These are phyloP conservation scores for Gallinago nigripennis DNA, from an alignment of 2,797 vertebrate genomes.

Conservation along the genomic window DNA sequence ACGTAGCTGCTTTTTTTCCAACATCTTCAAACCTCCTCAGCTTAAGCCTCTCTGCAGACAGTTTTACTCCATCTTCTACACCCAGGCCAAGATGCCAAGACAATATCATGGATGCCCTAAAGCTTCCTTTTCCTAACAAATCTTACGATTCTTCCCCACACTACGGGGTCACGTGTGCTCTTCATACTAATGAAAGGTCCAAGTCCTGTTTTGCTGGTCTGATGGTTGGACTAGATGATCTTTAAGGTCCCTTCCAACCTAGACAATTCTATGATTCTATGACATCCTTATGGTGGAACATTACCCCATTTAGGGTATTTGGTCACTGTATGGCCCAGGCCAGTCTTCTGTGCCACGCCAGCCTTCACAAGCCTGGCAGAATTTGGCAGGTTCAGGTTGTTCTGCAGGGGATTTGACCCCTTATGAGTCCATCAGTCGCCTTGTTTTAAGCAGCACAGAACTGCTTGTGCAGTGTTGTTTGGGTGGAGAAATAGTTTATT, in stretches of 20 bases:
- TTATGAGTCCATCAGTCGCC: neutral
- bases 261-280: too few species aligned
- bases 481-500: slow-evolving; percentile 7
- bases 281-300: fast-evolving
- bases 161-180: fast-evolving
- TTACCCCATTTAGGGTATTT: fast-evolving
- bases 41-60: neutral
- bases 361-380: neutral
- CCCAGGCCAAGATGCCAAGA: neutral
- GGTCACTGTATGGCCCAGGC: fast-evolving
- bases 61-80: neutral
- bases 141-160: fast-evolving
- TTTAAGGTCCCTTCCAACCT: too few species aligned
- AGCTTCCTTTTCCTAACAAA: neutral
- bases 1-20: neutral
- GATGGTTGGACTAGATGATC: too few species aligned
- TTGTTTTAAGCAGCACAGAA: neutral
- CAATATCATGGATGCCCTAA: neutral
- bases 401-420: neutral
- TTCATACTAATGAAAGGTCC: neutral
- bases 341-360: neutral
- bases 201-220: neutral
- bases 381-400: neutral
- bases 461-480: neutral
- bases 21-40: neutral